phyloP scores from a whole-genome alignment of 2,888 invertebrate species.

The Coleophora deauratella region DNA sequence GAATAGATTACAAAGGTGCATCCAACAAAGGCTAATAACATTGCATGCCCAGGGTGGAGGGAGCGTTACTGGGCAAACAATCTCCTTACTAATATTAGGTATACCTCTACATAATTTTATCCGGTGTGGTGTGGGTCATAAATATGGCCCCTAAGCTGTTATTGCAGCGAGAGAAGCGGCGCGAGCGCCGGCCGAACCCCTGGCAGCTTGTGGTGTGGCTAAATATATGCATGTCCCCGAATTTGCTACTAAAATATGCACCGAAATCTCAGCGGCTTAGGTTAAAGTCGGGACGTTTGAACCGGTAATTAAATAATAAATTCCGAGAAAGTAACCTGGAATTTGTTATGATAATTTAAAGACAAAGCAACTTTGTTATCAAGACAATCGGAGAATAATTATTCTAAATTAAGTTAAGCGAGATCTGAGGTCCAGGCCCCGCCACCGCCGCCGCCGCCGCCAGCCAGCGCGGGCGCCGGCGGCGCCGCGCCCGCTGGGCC shows the following conservation, averaged over 20 bases:
- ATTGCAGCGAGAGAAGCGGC: slow-evolving; percentile 35
- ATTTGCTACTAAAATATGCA: neutral
- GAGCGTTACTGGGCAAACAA: slow-evolving; percentile 25
- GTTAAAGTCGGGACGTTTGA: too few relatives aligned
- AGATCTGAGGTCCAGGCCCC: slow-evolving; percentile 38
- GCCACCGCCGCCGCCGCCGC: too few relatives aligned
- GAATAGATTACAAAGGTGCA: slow-evolving; percentile 18
- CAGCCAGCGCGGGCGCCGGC: too few relatives aligned
- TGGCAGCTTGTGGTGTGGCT: slow-evolving; percentile 5
- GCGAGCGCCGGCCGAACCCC: slow-evolving; percentile 9
- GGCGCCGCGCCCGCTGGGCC: slow-evolving; percentile 2
- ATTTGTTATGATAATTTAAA: too few relatives aligned
- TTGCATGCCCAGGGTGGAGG: slow-evolving; percentile 17
- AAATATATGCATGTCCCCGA: slow-evolving; percentile 5
- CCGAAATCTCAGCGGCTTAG: too few relatives aligned
- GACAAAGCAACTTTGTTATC: slow-evolving; percentile 9
- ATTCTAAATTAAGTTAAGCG: slow-evolving; percentile 47
- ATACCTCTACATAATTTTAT: slow-evolving; percentile 51
- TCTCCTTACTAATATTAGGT: slow-evolving; percentile 45
- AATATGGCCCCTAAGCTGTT: slow-evolving; percentile 45
- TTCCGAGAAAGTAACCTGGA: too few relatives aligned
- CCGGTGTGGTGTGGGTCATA: slow-evolving; percentile 35
- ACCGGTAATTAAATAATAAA: too few relatives aligned
- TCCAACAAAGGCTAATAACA: slow-evolving; percentile 18
- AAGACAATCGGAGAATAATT: slow-evolving; percentile 37